phyloP scores from a whole-genome alignment of 2,113 vertebrate genomes.

The Murina feae region DNA sequence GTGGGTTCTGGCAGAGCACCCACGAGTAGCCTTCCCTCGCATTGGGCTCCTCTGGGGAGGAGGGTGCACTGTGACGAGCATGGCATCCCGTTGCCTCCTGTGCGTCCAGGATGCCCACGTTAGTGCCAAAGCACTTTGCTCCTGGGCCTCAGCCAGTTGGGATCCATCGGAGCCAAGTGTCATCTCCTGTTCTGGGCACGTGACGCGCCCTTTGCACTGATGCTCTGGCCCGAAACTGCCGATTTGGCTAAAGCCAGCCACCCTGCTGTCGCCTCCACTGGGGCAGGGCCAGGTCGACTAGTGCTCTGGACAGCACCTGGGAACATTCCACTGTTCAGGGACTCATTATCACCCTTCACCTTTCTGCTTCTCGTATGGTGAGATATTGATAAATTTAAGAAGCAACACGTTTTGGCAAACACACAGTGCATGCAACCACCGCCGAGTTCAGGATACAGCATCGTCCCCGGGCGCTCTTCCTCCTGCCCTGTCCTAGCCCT shows the following conservation, averaged over 20 bases:
- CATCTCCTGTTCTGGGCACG: neutral
- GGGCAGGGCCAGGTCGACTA: neutral
- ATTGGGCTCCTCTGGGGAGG: neutral
- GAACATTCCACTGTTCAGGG: accelerated
- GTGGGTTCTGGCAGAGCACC: neutral
- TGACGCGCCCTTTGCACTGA: neutral
- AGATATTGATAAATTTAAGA: neutral
- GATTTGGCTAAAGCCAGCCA: neutral
- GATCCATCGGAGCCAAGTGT: neutral
- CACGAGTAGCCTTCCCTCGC: neutral
- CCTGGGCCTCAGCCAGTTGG: neutral
- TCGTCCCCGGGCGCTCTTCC: neutral
- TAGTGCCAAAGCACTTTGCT: neutral
- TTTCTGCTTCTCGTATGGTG: neutral
- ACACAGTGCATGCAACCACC: neutral
- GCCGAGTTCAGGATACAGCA: neutral
- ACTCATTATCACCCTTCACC: neutral
- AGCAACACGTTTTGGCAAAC: neutral
- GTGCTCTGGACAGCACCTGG: neutral
- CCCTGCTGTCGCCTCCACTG: too few relatives aligned
- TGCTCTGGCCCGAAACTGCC: neutral
- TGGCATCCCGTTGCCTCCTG: neutral
- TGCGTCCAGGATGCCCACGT: too few relatives aligned
- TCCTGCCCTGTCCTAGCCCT: neutral
- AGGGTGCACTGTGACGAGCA: accelerated